These are phyloP conservation scores for Dryococelus australis DNA, from an alignment of 2,888 invertebrate species.

Conservation along the genomic window DNA sequence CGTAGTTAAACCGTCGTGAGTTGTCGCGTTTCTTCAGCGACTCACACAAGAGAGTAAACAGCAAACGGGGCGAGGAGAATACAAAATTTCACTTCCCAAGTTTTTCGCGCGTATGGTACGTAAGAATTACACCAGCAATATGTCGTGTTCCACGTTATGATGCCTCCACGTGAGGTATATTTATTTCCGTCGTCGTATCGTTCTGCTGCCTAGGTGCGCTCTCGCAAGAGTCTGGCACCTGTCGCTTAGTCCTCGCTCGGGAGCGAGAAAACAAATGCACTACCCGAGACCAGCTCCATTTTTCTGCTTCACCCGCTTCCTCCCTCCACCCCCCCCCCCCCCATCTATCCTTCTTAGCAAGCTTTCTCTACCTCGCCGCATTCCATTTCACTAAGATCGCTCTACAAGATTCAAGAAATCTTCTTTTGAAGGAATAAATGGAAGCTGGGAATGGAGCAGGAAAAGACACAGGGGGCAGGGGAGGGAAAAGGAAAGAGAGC, in stretches of 20 bases:
- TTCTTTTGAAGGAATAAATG: constrained; percentile 16
- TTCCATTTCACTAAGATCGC: constrained; percentile 16
- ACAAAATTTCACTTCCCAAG: constrained; percentile 6
- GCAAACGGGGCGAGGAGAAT: background rate
- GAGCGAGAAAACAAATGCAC: background rate
- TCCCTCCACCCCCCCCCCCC: background rate
- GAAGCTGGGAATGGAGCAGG: background rate
- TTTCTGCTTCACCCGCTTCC: background rate
- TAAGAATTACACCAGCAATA: background rate
- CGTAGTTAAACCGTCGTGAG: too few species aligned
- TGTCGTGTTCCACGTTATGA: background rate
- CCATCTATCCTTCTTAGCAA: too few species aligned
- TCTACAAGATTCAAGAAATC: constrained; percentile 3
- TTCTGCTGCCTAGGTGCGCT: background rate
- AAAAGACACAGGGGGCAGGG: background rate
- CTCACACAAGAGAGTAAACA: background rate
- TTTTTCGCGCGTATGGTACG: background rate
- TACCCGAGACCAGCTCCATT: background rate
- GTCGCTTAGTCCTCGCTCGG: background rate
- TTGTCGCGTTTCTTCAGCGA: too few species aligned
- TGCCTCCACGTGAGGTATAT: background rate
- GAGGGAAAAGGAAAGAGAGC: background rate
- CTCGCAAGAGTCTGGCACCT: background rate
- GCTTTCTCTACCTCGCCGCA: constrained; percentile 16
- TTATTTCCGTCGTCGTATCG: background rate